Conservation (phyloP, 2,797 vertebrate genomes). For the Catostomus latipinnis region DNA sequence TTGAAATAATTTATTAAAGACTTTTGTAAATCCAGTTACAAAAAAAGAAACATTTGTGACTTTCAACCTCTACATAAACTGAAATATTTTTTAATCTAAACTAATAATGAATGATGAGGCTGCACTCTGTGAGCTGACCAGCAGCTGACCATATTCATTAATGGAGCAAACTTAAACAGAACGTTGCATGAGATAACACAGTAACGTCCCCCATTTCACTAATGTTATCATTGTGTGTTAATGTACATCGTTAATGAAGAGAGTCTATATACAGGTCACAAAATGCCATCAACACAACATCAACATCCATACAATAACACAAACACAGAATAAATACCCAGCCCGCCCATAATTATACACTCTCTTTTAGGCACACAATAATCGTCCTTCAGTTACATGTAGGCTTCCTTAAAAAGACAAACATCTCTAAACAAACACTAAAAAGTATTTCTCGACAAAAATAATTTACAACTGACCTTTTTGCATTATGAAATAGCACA, state of each 20-base stretch:
- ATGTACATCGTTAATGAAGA: not conserved
- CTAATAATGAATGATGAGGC: slow-evolving; percentile 67
- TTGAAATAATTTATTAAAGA: slow-evolving; percentile 96
- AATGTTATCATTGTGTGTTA: slow-evolving; percentile 9
- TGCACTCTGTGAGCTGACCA: slow-evolving; percentile 81
- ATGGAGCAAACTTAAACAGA: slow-evolving; percentile 57
- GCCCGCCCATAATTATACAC: slow-evolving; percentile 56
- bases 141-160: slow-evolving; percentile 82
- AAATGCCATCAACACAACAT: slow-evolving; percentile 34
- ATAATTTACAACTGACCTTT: slow-evolving; percentile 8
- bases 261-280: not conserved
- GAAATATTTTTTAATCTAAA: slow-evolving; percentile 68
- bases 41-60: slow-evolving; percentile 76
- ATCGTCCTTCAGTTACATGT: slow-evolving; percentile 57
- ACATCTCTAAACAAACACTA: not conserved
- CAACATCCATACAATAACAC: slow-evolving; percentile 41
- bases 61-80: slow-evolving; percentile 71
- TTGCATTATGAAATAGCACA: not conserved
- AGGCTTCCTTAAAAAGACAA: slow-evolving; percentile 55
- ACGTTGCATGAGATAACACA: slow-evolving; percentile 10
- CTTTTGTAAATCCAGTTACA: slow-evolving; percentile 93
- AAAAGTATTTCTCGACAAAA: not conserved
- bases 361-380: slow-evolving; percentile 54
- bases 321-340: slow-evolving; percentile 77
- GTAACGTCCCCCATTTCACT: slow-evolving; percentile 8